Evolutionary conservation across 2,797 vertebrate species (phyloP).

Genomic region (Ctenopoma kingsleyae): DNA sequence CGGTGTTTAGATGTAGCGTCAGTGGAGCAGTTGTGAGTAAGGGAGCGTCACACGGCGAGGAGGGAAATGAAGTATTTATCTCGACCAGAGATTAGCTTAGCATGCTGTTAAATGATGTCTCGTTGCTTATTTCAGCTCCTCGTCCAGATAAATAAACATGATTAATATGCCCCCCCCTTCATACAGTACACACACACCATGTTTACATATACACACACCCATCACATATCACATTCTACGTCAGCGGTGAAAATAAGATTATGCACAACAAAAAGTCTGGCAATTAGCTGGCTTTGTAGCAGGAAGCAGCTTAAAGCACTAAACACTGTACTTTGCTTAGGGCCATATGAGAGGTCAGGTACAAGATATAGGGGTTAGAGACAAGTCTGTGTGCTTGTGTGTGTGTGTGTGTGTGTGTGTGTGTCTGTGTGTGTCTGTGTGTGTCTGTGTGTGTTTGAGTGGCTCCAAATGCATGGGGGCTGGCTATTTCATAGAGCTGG

Average conservation of each 20-base stretch:
- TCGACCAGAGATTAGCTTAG: slow-evolving; percentile 81
- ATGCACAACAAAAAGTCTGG: slow-evolving; percentile 61
- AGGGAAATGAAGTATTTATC: slow-evolving; percentile 85
- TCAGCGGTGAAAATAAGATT: slow-evolving; percentile 70
- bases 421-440: slow-evolving; percentile 12
- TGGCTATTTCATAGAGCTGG: slow-evolving; percentile 50
- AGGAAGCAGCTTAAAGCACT: slow-evolving; percentile 66
- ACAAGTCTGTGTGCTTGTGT: slow-evolving; percentile 25
- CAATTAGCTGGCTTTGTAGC: slow-evolving; percentile 76
- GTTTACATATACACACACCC: slow-evolving; percentile 23
- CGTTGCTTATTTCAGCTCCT: slow-evolving; percentile 71
- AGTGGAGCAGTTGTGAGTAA: slow-evolving; percentile 68
- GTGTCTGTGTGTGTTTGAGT: slow-evolving; percentile 27
- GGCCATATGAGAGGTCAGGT: slow-evolving; percentile 71
- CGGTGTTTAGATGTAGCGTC: slow-evolving; percentile 83
- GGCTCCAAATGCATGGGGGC: slow-evolving; percentile 25
- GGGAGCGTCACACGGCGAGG: slow-evolving; percentile 76
- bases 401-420: slow-evolving; percentile 20
- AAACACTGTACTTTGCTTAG: slow-evolving; percentile 69
- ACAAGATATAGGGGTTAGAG: slow-evolving; percentile 50
- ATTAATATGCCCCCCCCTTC: slow-evolving; percentile 64
- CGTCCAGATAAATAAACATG: slow-evolving; percentile 78
- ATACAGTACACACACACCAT: slow-evolving; percentile 13
- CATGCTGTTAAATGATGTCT: slow-evolving; percentile 81
- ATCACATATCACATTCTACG: slow-evolving; percentile 52